Percentiles rank a stretch among this genome's conserved stretches.
phyloP scores from a whole-genome alignment of 2,797 vertebrate genomes.

The Labeo calbasu region DNA sequence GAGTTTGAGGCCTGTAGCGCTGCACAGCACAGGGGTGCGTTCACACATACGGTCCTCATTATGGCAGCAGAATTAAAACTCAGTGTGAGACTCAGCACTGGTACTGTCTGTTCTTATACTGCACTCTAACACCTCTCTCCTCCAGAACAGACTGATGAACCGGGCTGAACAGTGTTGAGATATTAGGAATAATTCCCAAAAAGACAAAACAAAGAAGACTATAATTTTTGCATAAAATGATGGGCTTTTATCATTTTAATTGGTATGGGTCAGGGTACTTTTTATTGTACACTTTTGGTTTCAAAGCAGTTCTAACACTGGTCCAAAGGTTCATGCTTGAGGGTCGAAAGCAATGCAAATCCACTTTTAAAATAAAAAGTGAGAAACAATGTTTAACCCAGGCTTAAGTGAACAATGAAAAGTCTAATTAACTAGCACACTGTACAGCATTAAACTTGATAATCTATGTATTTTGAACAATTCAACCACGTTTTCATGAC shows the following conservation, averaged over 20 bases:
- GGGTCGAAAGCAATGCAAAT: not conserved
- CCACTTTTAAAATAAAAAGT: not conserved
- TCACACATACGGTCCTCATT: conserved; percentile 63
- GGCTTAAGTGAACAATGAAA: not conserved
- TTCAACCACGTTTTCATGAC: not conserved
- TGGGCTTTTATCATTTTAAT: not conserved
- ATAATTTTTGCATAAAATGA: not conserved
- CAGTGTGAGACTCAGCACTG: conserved; percentile 50
- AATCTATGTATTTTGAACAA: not conserved
- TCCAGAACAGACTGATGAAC: conserved; percentile 36
- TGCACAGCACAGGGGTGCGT: conserved; percentile 52
- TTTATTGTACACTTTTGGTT: not conserved
- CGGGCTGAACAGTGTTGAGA: conserved; percentile 30
- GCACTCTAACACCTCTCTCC: conserved; percentile 60
- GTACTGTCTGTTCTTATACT: conserved; percentile 60
- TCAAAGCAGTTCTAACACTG: not conserved
- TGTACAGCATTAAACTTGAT: not conserved
- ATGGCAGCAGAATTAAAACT: conserved; percentile 61
- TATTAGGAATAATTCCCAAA: conserved; percentile 28
- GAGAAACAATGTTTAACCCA: not conserved
- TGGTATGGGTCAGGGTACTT: too few relatives aligned
- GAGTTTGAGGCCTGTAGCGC: conserved; percentile 43
- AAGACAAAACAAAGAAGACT: not conserved
- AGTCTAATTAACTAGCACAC: not conserved
- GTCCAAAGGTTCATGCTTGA: not conserved